Base-by-base conservation (phyloP, 2,888 invertebrate species). In the Idaea straminata region DNA sequence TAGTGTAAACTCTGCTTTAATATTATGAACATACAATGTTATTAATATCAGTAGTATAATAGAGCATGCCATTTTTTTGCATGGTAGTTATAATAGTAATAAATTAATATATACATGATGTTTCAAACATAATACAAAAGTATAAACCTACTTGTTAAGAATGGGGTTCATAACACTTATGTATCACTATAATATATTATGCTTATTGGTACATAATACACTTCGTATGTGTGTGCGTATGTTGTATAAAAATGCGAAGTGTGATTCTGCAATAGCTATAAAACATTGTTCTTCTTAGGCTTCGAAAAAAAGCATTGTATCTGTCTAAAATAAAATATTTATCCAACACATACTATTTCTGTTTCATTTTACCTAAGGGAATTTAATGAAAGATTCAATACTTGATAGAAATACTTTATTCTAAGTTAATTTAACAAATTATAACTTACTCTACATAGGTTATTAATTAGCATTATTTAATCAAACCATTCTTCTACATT, bases 401-500 rank as follows among this genome's bases (percentile, higher is more conserved):
- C 15, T 59, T 63, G 69, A 62, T 64, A 62, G 34, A 64, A 65
- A 62, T 62, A 64, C 62, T 10, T 15, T 67, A 71, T 66, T 70
- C 38, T 63, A 61, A 70, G 70, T 66, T 73, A 71, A 70, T 70
- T 70, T 59, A 62, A 64, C 61, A 65, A 72, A n/a, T 10, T 57
- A 34, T 58, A 59, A 60, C 34, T 62, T 61, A n/a, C 58, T 64
- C 63, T 59, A 47, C 47, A 13, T 47, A 47, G 47, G 47, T 47
- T 13, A 47, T 7, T 25, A 25, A 25, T 25, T 25, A 47, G 47
- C 61, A 74, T 67, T 64, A 66, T 66, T 72, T 87, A 93, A 84
- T 93, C 93, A 73, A 96, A 94, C 93, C 96, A 96, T 84, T 97
- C 97, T 85, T 97, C 97, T 15, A 97, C 96, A 81, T 96, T 96